Evolutionary conservation across 2,113 vertebrate genomes (phyloP), one percentile per base, ranked within the genome.

Genomic region (Manacus vitellinus): DNA sequence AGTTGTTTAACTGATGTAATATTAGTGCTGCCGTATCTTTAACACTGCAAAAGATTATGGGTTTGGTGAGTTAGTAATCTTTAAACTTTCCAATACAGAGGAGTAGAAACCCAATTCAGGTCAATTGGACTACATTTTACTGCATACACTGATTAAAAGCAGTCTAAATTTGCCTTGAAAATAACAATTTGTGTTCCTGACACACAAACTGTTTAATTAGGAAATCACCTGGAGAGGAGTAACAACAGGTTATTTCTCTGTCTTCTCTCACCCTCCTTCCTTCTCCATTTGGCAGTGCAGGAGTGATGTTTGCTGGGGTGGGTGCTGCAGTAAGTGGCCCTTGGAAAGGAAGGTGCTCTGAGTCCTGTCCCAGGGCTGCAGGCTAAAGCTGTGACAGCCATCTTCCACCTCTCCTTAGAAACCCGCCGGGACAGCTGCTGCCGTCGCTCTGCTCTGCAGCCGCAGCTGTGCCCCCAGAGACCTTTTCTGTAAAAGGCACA

Each of bases 371-470:
- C 9, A 19, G 73, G 81, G 63, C 93, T 74, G 91, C 31, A 72
- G 82, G 78, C 68, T 75, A 24, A 19, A 75, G 79, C 78, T 13
- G 12, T 4, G 41, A 83, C 72, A 79, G 96, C 96, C 84, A 75
- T 94, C 33, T 78, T 71, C 85, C 65, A 39, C 59, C 70, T 39
- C 74, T 13, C 15, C 65, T 66, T 28, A 81, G 91, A 95, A 94
- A 62, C 67, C 62, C 52, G 49, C 46, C 14, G 44, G 62, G 10
- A 37, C 97, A 97, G 97, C 96, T 97, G 97, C 92, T 75, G 91
- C 95, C 4, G 90, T 97, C 93, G 21, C 95, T 98, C 94, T 94
- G 63, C 89, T 56, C 58, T 3, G 23, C 37, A 51, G 94, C 85
- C 70, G 46, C 97, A 96, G 95, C 96, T 95, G 81, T 79, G 85